Base-by-base conservation (phyloP, 1,140 invertebrate species). In the Drosophila mauritiana region DNA sequence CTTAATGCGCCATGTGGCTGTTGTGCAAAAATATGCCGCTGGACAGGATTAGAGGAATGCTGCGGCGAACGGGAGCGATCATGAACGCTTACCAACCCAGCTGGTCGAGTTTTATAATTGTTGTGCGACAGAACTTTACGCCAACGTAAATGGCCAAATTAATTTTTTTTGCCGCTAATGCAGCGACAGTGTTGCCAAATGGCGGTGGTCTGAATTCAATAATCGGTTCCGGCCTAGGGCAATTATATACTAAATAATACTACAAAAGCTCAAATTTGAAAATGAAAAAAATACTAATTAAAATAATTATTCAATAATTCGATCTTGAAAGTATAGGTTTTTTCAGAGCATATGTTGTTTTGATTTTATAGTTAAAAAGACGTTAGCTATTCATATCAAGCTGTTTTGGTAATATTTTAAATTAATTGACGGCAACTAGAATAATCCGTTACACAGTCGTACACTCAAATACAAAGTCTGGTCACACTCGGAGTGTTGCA, bases 41-140 rank as follows among this genome's bases (percentile, higher is more conserved):
- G 3, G 42, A 13, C 48, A 31, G 48, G 27, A 31, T 51, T 11
- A 2, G 3, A 15, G 4, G 0, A 13, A 0, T 31, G 13, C 10
- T 17, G n/a, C 8, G 15, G n/a, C 4, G 6, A 34, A 1, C 1
- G 1, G 13, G 3, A 34, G 11, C 13, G n/a, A 34, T 11, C 25
- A 8, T n/a, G 6, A 15, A 17, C 27, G 48, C 48, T 51, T 51
- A 51, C 48, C 48, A 34, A 51, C 48, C 48, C 27, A 51, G 27
- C 48, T 51, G 48, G 48, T 12, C 27, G 48, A 51, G 48, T 27
- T 34, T 51, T 34, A 3, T 17, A 51, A 51, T 51, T 51, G 48
- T 34, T 51, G 48, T 51, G 48, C 48, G 48, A 51, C 48, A 51
- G 48, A 51, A 51, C 48, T 51, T 48, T 27, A 48, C 45, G 45